These are phyloP conservation scores for Pygocentrus nattereri DNA, from an alignment of 2,797 vertebrate species.

Conservation along the genomic window DNA sequence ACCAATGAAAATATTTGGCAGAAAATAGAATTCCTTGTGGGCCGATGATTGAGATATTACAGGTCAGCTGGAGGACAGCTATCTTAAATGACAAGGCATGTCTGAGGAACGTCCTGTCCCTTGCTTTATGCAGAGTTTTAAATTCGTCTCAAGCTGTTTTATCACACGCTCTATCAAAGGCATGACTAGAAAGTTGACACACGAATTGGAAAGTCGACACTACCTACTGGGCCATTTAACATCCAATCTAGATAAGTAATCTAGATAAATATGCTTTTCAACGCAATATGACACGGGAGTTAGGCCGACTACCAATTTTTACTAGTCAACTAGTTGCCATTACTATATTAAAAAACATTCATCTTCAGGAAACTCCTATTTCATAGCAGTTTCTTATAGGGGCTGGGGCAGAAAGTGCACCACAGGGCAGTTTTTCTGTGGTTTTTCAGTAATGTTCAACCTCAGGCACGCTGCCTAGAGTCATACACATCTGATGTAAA, in stretches of 20 bases:
- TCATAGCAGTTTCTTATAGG: no score
- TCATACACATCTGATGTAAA: no score
- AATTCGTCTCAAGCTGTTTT: not conserved
- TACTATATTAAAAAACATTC: no score
- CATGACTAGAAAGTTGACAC: not conserved
- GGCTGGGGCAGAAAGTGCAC: no score
- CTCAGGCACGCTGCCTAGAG: no score
- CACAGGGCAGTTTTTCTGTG: no score
- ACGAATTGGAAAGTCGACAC: not conserved
- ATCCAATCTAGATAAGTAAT: no score
- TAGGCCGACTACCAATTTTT: no score
- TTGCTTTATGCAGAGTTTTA: not conserved
- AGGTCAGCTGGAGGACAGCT: conserved; percentile 25
- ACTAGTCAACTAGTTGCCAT: no score
- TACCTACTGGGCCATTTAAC: not conserved
- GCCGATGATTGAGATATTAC: conserved; percentile 24
- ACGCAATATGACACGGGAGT: not conserved
- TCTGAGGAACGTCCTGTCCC: not conserved
- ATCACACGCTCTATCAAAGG: conserved; percentile 4
- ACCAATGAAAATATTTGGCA: conserved; percentile 28
- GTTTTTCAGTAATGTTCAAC: no score
- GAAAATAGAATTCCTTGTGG: not conserved
- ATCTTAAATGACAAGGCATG: conserved; percentile 28
- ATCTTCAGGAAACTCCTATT: no score
- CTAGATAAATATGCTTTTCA: not conserved